Conservation (phyloP, 2,797 vertebrate species). For the Phrynocephalus guinanensis region DNA sequence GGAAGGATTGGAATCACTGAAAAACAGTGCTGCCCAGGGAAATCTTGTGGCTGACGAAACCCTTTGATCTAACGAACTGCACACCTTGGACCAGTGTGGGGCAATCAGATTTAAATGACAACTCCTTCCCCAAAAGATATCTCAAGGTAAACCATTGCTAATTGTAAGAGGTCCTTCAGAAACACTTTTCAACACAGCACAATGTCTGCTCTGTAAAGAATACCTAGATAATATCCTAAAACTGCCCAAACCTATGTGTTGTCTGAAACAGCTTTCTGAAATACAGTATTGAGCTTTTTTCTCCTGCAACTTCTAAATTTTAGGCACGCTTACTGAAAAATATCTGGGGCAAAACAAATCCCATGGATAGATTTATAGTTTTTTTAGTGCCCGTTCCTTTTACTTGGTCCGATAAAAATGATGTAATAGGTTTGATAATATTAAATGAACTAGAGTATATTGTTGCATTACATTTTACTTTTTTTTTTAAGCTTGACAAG, state of each 20-base stretch:
- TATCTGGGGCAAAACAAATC: too few relatives aligned
- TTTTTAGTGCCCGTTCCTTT: background rate
- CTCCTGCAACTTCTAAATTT: background rate
- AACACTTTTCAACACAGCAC: background rate
- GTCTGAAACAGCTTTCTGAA: background rate
- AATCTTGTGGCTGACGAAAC: too few relatives aligned
- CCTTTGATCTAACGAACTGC: background rate
- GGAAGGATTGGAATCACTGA: too few relatives aligned
- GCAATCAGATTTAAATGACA: background rate
- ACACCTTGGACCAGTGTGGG: background rate
- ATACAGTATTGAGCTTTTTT: background rate
- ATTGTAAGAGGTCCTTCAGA: background rate
- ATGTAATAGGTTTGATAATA: background rate
- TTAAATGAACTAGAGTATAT: background rate
- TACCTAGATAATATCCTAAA: background rate
- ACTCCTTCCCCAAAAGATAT: background rate
- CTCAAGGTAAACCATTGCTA: background rate
- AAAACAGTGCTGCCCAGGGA: too few relatives aligned
- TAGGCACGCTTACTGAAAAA: too few relatives aligned
- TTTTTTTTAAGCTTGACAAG: constrained; percentile 2
- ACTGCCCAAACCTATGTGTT: background rate
- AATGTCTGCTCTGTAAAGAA: background rate
- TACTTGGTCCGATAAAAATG: background rate
- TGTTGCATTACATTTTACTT: background rate
- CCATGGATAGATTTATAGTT: too few relatives aligned